These are phyloP conservation scores for Dendrocincla tyrannina DNA, from an alignment of 2,797 vertebrate genomes.

Conservation along the genomic window DNA sequence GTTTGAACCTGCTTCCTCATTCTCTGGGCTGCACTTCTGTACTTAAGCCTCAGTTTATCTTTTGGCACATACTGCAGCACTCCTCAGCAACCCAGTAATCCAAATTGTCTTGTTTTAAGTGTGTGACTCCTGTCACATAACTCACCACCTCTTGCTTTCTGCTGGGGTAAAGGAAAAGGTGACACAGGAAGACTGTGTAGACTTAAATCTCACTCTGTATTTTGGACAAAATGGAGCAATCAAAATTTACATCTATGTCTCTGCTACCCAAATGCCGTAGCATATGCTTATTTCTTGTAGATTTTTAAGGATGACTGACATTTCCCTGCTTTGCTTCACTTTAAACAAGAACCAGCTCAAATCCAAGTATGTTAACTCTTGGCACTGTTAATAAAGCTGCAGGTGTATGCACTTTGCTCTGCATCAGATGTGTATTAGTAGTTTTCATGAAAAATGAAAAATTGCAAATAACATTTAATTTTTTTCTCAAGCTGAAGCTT, in stretches of 20 bases:
- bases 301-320: neutral
- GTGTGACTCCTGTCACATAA: neutral
- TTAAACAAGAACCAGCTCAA: neutral
- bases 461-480: rapidly evolving
- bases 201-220: neutral
- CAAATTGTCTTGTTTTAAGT: neutral
- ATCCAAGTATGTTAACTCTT: neutral
- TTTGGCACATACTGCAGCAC: neutral
- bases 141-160: neutral
- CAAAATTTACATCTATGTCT: neutral
- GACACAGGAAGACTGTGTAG: neutral
- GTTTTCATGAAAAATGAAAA: neutral
- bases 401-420: neutral
- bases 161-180: neutral
- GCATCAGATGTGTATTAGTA: neutral
- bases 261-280: neutral
- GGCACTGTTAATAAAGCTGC: neutral
- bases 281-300: neutral
- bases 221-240: neutral
- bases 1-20: neutral
- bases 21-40: neutral
- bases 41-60: neutral
- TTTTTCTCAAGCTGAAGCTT: neutral
- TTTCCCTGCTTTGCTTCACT: neutral
- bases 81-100: neutral